Base-by-base conservation (phyloP, 2,797 vertebrate species). In the Ctenopoma kingsleyae region DNA sequence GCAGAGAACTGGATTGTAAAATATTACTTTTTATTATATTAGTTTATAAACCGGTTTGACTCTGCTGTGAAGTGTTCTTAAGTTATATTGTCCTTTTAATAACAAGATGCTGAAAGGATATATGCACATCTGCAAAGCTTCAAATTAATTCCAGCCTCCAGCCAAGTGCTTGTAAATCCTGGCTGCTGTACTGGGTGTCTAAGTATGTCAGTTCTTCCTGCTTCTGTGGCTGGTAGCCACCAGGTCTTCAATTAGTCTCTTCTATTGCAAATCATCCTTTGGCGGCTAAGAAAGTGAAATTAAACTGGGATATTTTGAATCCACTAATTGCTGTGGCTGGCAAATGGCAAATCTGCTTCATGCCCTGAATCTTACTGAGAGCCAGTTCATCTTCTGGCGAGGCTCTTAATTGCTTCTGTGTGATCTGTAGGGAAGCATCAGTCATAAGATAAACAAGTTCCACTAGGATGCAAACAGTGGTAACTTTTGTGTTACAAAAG, bases 131-230 rank as follows among this genome's bases (percentile, higher is more conserved):
- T 84, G 89, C 77, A 80, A 59, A 60, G 52, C 67, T 64, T 82
- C 77, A 82, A 84, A 91, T 91, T 86, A 89, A 87, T 84, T 81
- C 82, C 63, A 58, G 69, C 62, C 49, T 61, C 8, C 32, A 44
- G 87, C 85, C 88, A 91, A 76, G 71, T 30, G 62, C 80, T 75
- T 63, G 58, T 88, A 90, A 90, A 91, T 89, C 78, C 82, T 41
- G 63, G 54, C 76, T 53, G 70, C 81, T 48, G 46, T 70, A 62
- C 80, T 80, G 48, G 69, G 44, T 62, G 63, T 74, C 83, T 88
- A 75, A 89, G 76, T 79, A 64, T 84, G 76, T 88, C 85, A 74
- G 57, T 80, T 84, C 63, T 76, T 81, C 79, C 80, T 69, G 66
- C 67, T 67, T 60, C 9, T 12, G 63, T 87, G 86, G 87, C 81